These are phyloP conservation scores for Siniperca undulata DNA, from an alignment of 2,797 vertebrate genomes.

Conservation along the genomic window DNA sequence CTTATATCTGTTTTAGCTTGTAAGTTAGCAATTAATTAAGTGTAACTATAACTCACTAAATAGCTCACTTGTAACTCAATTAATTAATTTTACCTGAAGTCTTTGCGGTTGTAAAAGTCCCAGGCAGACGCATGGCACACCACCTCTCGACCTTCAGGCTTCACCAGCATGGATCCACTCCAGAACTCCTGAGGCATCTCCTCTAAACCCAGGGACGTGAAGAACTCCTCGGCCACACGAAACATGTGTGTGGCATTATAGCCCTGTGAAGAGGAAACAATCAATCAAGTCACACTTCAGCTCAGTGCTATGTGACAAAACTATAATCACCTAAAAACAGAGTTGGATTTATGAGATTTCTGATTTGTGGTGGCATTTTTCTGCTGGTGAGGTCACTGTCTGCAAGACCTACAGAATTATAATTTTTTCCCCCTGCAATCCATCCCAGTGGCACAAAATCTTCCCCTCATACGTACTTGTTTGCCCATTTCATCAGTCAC, in stretches of 20 bases:
- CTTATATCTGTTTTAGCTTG: not conserved
- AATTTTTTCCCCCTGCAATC: not conserved
- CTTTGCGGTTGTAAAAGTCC: conserved; percentile 98
- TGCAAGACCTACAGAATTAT: not conserved
- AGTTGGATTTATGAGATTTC: not conserved
- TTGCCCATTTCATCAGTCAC: conserved; percentile 90
- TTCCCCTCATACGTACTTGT: conserved; percentile 82
- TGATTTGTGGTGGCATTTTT: not conserved
- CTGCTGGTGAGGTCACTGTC: not conserved
- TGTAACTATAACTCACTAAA: not conserved
- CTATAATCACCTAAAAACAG: not conserved
- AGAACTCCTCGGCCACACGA: conserved; percentile 92
- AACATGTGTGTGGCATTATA: conserved; percentile 94
- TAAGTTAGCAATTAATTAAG: not conserved
- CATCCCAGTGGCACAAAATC: not conserved
- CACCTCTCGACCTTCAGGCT: conserved; percentile 91
- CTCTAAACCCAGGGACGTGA: conserved; percentile 90
- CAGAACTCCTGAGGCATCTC: conserved; percentile 94
- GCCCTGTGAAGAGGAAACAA: conserved; percentile 78
- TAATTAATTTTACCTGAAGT: conserved; percentile 90
- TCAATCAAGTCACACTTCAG: not conserved
- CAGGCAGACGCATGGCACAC: conserved; percentile 98
- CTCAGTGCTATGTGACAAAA: not conserved
- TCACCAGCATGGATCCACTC: conserved; percentile 93
- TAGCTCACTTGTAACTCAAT: not conserved